Percentiles rank a stretch among this genome's conserved stretches.
Conservation (phyloP, 2,888 invertebrate genomes). For the Cetonia aurata region DNA sequence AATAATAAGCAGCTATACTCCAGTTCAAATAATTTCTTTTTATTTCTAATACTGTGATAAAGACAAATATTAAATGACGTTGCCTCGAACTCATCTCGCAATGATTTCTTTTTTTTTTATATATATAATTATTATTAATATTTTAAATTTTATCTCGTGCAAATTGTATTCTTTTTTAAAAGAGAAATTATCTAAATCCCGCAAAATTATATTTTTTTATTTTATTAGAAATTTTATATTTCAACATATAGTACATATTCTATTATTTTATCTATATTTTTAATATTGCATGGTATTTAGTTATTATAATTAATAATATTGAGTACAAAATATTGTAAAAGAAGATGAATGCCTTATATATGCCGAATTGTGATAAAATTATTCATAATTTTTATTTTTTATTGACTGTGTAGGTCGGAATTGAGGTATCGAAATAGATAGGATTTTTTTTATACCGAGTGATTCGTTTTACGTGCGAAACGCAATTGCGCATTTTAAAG, state of each 20-base stretch:
- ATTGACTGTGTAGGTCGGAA: no score
- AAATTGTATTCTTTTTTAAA: neutral
- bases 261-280: constrained; percentile 20
- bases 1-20: constrained; percentile 15
- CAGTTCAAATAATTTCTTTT: neutral
- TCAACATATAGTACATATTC: neutral
- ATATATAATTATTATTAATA: no score
- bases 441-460: no score
- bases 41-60: constrained; percentile 15
- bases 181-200: no score
- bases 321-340: constrained; percentile 11
- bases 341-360: constrained; percentile 22
- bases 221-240: constrained; percentile 2
- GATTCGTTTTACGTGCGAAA: no score
- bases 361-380: constrained; percentile 32
- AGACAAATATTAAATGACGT: neutral
- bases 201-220: constrained; percentile 1
- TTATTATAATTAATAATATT: constrained; percentile 1
- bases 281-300: constrained; percentile 10
- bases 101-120: no score
- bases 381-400: no score
- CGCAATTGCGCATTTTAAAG: no score
- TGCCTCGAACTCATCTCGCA: neutral
- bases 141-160: constrained; percentile 12
- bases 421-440: no score